Percentiles rank a stretch among this genome's conserved stretches.
phyloP scores from a whole-genome alignment of 2,113 vertebrate genomes.

The Blennius ocellaris region DNA sequence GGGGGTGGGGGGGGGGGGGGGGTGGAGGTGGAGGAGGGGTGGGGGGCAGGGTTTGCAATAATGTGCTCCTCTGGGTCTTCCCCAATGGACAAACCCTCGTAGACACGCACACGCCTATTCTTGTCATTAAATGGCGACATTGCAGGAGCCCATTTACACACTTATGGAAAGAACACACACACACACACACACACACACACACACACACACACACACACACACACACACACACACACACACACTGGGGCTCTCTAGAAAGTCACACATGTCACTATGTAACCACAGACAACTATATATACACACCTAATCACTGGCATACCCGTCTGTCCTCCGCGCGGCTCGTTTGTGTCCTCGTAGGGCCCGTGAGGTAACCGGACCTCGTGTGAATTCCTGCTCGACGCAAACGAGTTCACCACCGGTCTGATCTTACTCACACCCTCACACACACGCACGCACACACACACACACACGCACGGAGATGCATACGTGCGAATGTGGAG shows the following conservation, averaged over 20 bases:
- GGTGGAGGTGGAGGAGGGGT: too few species aligned
- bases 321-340: constrained; percentile 55
- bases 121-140: constrained; percentile 42
- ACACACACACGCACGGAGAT: constrained; percentile 25
- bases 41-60: constrained; percentile 23
- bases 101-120: constrained; percentile 13
- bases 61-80: constrained; percentile 41
- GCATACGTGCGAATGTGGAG: too few species aligned
- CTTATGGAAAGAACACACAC: constrained; percentile 53
- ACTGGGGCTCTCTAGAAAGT: constrained; percentile 46
- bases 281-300: constrained; percentile 68
- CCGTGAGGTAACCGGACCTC: constrained; percentile 72
- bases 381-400: constrained; percentile 79
- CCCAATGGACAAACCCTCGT: constrained; percentile 34
- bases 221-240: too few species aligned
- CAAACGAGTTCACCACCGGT: constrained; percentile 71
- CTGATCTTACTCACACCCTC: constrained; percentile 67
- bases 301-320: constrained; percentile 62
- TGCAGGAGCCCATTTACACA: constrained; percentile 38
- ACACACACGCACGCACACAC: constrained; percentile 7
- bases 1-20: too few species aligned
- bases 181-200: constrained; percentile 37
- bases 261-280: constrained; percentile 56
- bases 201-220: constrained; percentile 30
- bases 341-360: constrained; percentile 61